Base-by-base conservation (phyloP, 2,113 vertebrate genomes). In the Anser cygnoides region DNA sequence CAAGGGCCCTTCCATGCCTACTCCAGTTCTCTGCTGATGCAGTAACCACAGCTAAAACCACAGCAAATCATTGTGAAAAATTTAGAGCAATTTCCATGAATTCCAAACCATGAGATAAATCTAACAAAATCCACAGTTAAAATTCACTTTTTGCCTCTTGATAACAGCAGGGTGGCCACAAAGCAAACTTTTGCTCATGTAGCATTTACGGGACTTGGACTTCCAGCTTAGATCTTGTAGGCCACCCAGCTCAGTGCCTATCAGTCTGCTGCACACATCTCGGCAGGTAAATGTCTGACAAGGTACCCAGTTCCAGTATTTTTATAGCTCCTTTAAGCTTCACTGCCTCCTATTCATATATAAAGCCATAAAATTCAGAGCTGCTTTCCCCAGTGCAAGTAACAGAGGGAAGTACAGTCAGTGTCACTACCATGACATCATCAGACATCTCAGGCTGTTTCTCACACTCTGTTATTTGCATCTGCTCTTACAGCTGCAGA, bases 401-500 rank as follows among this genome's bases (percentile, higher is more conserved):
- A 70, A n/a, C 35, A 79, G 73, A 87, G 39, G 68, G 74, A 35
- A 62, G 79, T 13, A 8, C 61, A 52, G 37, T 28, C 76, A 31
- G 62, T 87, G 93, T 87, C 90, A 79, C 70, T 65, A 3, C 1
- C 3, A 6, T 93, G 86, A 90, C 85, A 73, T 78, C 76, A 70
- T 29, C 92, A 89, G 71, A 11, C 73, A 82, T 84, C 91, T 83
- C 50, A 4, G 90, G 73, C 86, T 84, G 57, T 84, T 94, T 94
- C 92, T 94, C 92, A 92, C 84, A 95, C 62, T 92, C 22, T 63
- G 4, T 82, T 92, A 84, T 59, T 96, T 92, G 71, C 89, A 86
- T 91, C 84, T 90, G 87, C 91, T 92, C 65, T 77, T 92, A 79
- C 80, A 95, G 91, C 89, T 95, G 91, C 96, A 96, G 87, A 93